These are phyloP conservation scores for Hormaphis cornu DNA, from an alignment of 1,140 invertebrate genomes.

Conservation along the genomic window DNA sequence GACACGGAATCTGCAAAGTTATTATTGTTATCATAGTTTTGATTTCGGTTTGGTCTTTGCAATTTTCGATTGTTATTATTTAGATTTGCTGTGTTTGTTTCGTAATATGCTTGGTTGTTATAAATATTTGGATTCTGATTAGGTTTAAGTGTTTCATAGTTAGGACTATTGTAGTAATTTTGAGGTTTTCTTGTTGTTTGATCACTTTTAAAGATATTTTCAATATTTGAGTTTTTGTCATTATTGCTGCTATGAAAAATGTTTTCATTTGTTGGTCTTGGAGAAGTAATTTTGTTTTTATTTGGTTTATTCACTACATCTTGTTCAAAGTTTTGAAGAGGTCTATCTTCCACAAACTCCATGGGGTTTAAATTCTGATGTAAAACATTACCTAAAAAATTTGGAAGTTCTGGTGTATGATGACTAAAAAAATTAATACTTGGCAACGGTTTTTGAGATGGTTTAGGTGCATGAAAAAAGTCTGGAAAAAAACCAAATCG, in stretches of 20 bases:
- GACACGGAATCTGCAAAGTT: too few species aligned
- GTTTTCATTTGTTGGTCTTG: neutral
- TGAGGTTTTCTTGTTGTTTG: neutral
- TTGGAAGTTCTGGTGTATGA: neutral
- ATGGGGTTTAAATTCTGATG: neutral
- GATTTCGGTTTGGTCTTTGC: neutral
- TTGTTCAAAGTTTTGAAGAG: constrained; percentile 7
- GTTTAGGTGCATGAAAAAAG: neutral
- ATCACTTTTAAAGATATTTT: neutral
- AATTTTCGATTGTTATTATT: neutral
- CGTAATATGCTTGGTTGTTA: neutral
- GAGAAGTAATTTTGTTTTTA: neutral
- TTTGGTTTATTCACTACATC: neutral
- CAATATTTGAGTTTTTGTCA: neutral
- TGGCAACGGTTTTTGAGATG: neutral
- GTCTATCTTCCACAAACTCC: constrained; percentile 3
- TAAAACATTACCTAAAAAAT: neutral
- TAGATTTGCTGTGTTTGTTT: neutral
- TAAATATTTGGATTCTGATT: neutral
- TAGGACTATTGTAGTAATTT: constrained; percentile 9
- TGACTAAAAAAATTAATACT: neutral
- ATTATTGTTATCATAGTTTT: neutral
- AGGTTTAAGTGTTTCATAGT: neutral
- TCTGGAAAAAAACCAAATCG: neutral
- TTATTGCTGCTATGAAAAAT: neutral